Evolutionary conservation across 2,113 vertebrate genomes (phyloP).

Genomic region (Lathamus discolor): DNA sequence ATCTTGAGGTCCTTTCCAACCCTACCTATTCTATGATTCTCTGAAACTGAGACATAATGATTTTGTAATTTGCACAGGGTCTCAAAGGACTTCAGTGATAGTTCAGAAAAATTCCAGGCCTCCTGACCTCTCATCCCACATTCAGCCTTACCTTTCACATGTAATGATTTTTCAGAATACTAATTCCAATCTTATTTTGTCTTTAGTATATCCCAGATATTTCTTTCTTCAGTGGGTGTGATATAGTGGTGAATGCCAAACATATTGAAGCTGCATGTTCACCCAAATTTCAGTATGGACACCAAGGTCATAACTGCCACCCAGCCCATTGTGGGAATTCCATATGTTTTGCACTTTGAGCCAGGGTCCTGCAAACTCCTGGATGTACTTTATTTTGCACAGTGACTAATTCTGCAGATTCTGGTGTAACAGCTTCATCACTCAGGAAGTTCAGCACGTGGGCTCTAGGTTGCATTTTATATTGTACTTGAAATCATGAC

Average conservation of each 20-base stretch:
- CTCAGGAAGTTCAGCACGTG: neutral
- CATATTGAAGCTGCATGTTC: neutral
- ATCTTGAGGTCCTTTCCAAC: too few relatives aligned
- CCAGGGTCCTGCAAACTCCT: neutral
- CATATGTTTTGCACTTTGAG: neutral
- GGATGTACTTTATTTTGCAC: neutral
- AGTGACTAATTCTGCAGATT: neutral
- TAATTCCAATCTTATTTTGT: neutral
- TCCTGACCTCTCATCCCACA: neutral
- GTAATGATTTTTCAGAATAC: neutral
- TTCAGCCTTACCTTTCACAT: neutral
- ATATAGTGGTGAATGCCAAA: neutral
- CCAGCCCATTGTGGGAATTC: neutral
- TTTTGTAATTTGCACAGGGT: neutral
- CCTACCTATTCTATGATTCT: too few relatives aligned
- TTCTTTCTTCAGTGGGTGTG: neutral
- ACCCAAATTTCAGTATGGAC: neutral
- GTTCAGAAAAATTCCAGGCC: neutral
- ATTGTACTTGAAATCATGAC: neutral
- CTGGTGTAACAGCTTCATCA: neutral
- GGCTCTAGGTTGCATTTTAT: neutral
- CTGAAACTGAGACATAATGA: neutral
- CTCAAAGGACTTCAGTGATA: neutral
- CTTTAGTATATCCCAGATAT: neutral
- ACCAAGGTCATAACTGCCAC: neutral